phyloP scores from a whole-genome alignment of 2,888 invertebrate genomes.

The Pseudococcus longispinus region DNA sequence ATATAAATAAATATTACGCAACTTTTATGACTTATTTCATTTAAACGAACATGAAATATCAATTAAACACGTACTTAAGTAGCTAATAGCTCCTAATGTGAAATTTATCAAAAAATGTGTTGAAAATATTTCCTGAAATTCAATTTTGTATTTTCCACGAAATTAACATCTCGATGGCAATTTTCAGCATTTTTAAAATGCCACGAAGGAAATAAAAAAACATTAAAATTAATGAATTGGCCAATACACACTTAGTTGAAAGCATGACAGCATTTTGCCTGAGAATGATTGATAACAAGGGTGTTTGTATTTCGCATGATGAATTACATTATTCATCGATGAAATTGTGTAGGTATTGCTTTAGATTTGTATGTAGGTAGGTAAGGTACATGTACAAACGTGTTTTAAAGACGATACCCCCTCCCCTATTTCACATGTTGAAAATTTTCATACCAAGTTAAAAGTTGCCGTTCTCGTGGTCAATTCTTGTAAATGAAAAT shows the following conservation, averaged over 20 bases:
- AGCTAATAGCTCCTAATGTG: not conserved
- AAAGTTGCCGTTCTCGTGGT: not conserved
- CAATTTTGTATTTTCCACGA: not conserved
- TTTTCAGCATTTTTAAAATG: not conserved
- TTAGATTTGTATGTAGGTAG: too few species aligned
- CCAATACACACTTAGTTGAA: not conserved
- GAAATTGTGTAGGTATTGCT: not conserved
- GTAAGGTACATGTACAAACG: too few species aligned
- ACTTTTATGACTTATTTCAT: not conserved
- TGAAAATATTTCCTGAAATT: not conserved
- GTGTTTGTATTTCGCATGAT: conserved; percentile 14
- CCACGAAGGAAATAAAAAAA: not conserved
- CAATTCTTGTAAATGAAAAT: not conserved
- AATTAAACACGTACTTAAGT: not conserved
- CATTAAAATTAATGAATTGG: not conserved
- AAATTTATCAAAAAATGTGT: not conserved
- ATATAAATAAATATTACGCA: not conserved
- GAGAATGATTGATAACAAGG: conserved; percentile 17
- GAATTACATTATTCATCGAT: conserved; percentile 10
- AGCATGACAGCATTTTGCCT: conserved; percentile 13
- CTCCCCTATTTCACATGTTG: not conserved
- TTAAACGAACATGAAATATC: not conserved
- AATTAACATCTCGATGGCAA: not conserved
- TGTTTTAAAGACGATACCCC: not conserved
- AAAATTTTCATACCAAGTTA: not conserved